Evolutionary conservation across 1,140 invertebrate species (phyloP).

Genomic region (Drosophila paulistorum): DNA sequence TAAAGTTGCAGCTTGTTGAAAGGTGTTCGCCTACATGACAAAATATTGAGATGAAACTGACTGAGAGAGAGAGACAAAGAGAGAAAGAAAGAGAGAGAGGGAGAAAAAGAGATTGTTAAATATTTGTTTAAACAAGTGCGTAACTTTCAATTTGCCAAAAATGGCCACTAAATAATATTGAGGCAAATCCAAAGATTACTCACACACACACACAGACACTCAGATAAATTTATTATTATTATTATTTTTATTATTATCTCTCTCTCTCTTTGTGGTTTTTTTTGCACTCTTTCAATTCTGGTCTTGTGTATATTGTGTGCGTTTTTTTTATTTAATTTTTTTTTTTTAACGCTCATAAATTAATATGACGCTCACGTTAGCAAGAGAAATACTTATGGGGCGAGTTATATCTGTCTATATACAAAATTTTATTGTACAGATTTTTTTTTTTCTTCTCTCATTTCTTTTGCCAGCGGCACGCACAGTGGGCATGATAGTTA

Average conservation of each 20-base stretch:
- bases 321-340: conserved; percentile 38
- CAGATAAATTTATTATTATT: conserved; percentile 62
- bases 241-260: conserved; percentile 41
- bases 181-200: conserved; percentile 16
- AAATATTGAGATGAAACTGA: neutral
- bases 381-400: conserved; percentile 52
- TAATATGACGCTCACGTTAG: conserved; percentile 71
- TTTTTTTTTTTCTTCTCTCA: conserved; percentile 30
- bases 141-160: conserved; percentile 74
- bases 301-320: conserved; percentile 23
- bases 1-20: conserved; percentile 11
- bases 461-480: conserved; percentile 36
- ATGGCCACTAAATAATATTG: conserved; percentile 47
- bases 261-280: conserved; percentile 4
- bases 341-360: conserved; percentile 60
- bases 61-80: neutral
- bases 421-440: conserved; percentile 66
- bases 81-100: neutral
- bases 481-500: conserved; percentile 57
- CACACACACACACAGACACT: conserved; percentile 21
- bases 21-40: conserved; percentile 8
- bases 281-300: conserved; percentile 62
- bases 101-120: neutral
- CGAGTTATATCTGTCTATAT: conserved; percentile 38
- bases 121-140: conserved; percentile 59